Conservation (phyloP, 2,113 vertebrate species). For the Cavia porcellus region DNA sequence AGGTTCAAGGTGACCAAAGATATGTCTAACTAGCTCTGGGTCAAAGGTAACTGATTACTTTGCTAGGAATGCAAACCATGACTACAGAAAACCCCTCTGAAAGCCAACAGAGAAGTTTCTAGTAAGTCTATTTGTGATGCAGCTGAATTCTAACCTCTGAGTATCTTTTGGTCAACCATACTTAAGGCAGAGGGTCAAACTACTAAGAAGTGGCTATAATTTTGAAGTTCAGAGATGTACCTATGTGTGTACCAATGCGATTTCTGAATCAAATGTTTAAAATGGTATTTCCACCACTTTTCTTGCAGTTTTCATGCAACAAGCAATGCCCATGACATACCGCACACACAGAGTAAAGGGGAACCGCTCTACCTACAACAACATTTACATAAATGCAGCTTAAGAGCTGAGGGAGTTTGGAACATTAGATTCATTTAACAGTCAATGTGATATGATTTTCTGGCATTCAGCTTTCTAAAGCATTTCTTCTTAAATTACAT, state of each 20-base stretch:
- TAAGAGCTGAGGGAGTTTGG: neutral
- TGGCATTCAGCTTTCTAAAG: neutral
- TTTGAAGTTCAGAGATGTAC: neutral
- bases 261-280: neutral
- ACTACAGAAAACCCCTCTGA: neutral
- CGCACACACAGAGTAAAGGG: neutral
- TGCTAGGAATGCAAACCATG: neutral
- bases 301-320: neutral
- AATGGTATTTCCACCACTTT: neutral
- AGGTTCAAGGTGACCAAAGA: neutral
- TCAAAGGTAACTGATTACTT: neutral
- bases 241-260: neutral
- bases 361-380: rapidly evolving
- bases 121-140: neutral
- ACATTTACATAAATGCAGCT: too few species aligned
- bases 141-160: neutral
- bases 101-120: neutral
- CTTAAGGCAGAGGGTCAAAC: neutral
- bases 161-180: neutral
- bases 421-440: neutral
- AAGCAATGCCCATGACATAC: neutral
- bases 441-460: neutral
- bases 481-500: neutral
- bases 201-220: neutral
- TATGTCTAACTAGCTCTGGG: neutral